Percentiles rank a stretch among this genome's conserved stretches.
Evolutionary conservation across 2,888 invertebrate genomes (phyloP).

Genomic region (Bedellia somnulentella): DNA sequence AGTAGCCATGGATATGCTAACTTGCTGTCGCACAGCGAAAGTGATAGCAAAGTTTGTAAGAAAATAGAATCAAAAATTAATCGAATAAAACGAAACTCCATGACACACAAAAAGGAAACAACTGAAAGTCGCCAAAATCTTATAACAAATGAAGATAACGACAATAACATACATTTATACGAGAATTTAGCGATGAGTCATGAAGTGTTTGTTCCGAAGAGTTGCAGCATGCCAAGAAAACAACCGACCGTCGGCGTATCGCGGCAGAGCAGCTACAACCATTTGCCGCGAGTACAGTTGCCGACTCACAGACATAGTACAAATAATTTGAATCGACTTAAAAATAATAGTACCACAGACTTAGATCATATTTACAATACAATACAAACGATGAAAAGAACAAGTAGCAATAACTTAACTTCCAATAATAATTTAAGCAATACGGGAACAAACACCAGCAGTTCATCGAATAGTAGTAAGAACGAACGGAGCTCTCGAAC

Average conservation of each 20-base stretch:
- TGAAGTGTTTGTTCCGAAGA: slow-evolving; percentile 38
- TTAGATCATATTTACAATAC: slow-evolving; percentile 42
- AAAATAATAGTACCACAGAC: slow-evolving; percentile 26
- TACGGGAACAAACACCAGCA: slow-evolving; percentile 27
- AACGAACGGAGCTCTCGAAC: slow-evolving; percentile 12
- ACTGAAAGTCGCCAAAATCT: slow-evolving; percentile 52
- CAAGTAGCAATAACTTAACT: no score
- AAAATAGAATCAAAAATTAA: slow-evolving; percentile 24
- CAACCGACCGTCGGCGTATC: slow-evolving; percentile 29
- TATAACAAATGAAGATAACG: slow-evolving; percentile 38
- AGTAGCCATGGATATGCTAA: slow-evolving; percentile 38
- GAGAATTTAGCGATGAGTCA: slow-evolving; percentile 32
- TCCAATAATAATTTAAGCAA: slow-evolving; percentile 16
- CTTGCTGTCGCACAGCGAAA: slow-evolving; percentile 40
- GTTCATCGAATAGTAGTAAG: slow-evolving; percentile 35
- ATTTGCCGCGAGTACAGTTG: slow-evolving; percentile 34
- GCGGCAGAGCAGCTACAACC: slow-evolving; percentile 42
- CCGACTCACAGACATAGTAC: slow-evolving; percentile 34
- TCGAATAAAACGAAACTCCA: slow-evolving; percentile 49
- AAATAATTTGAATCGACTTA: slow-evolving; percentile 28
- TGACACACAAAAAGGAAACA: slow-evolving; percentile 42
- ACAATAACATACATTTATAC: slow-evolving; percentile 37
- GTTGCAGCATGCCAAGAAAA: slow-evolving; percentile 51
- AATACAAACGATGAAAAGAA: slow-evolving; percentile 29
- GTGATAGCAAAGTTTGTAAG: slow-evolving; percentile 42